Conservation (phyloP, 1,140 invertebrate genomes). For the Lethrus apterus region DNA sequence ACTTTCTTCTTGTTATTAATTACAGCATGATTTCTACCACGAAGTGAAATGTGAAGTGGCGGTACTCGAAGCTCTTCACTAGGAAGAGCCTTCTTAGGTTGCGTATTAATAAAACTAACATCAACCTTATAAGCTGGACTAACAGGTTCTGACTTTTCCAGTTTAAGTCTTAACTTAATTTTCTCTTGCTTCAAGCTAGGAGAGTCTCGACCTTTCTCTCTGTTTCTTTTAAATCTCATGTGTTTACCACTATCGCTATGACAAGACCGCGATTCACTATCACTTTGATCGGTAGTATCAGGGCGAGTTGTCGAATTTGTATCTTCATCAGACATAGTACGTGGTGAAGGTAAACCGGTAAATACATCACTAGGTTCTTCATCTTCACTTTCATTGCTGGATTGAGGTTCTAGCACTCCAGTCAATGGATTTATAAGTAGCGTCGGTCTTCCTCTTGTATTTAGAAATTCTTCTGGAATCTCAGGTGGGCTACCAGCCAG, state of each 20-base stretch:
- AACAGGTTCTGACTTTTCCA: slow-evolving; percentile 74
- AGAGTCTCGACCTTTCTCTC: slow-evolving; percentile 30
- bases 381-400: slow-evolving; percentile 44
- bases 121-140: slow-evolving; percentile 73
- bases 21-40: slow-evolving; percentile 79
- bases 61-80: slow-evolving; percentile 74
- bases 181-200: slow-evolving; percentile 54
- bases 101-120: slow-evolving; percentile 60
- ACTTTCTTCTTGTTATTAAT: slow-evolving; percentile 68
- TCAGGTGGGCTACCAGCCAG: slow-evolving; percentile 31
- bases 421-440: slow-evolving; percentile 78
- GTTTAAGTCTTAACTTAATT: slow-evolving; percentile 73
- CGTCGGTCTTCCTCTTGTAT: slow-evolving; percentile 25
- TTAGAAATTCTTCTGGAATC: slow-evolving; percentile 30
- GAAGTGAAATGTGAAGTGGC: slow-evolving; percentile 79
- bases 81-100: slow-evolving; percentile 41
- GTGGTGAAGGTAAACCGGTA: slow-evolving; percentile 33
- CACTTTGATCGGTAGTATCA: slow-evolving; percentile 50
- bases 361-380: slow-evolving; percentile 36
- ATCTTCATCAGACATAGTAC: slow-evolving; percentile 34
- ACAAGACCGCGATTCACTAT: slow-evolving; percentile 54
- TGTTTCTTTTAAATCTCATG: slow-evolving; percentile 39
- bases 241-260: slow-evolving; percentile 47
- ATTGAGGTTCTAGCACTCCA: slow-evolving; percentile 73
- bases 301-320: slow-evolving; percentile 38